Evolutionary conservation across 35 echinoderm and acorn worm species (phyloP).

Genomic region (Apostichopus californicus): DNA sequence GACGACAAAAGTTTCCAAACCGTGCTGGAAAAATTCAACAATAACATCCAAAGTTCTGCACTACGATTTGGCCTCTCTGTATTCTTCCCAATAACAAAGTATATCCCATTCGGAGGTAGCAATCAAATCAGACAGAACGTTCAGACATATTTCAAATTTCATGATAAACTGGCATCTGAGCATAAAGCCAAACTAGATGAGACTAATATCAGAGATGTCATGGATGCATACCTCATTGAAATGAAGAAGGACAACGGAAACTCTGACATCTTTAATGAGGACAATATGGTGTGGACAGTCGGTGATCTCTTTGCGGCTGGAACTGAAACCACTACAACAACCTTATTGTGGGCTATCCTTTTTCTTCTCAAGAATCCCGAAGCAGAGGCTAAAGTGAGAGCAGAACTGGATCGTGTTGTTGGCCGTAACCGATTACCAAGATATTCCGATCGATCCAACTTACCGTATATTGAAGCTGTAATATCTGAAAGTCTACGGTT

Average conservation of each 20-base stretch:
- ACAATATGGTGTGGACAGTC: conserved; percentile 51
- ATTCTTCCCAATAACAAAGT: conserved; percentile 66
- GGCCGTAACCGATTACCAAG: conserved; percentile 60
- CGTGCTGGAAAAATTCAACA: conserved; percentile 39
- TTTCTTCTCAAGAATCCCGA: conserved; percentile 69
- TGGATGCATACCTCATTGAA: conserved; percentile 69
- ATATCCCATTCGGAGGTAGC: conserved; percentile 59
- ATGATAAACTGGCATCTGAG: conserved; percentile 23
- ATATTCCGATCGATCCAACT: conserved; percentile 52
- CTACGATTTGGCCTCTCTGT: neutral
- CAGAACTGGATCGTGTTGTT: conserved; percentile 69
- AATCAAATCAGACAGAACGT: conserved; percentile 23
- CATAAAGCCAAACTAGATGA: conserved; percentile 23
- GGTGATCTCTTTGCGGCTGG: conserved; percentile 66
- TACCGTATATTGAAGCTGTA: conserved; percentile 65
- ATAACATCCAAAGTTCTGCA: conserved; percentile 12
- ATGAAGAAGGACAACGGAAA: conserved; percentile 44
- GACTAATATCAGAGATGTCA: conserved; percentile 47
- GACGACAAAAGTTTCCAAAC: conserved; percentile 50
- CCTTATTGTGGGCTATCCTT: conserved; percentile 54
- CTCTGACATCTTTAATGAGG: neutral
- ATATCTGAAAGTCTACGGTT: conserved; percentile 59
- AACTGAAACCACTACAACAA: conserved; percentile 72
- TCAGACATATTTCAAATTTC: conserved; percentile 12
- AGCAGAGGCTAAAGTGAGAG: conserved; percentile 47